Percentiles rank a stretch among this genome's conserved stretches.
Evolutionary conservation across 1,140 invertebrate species (phyloP).

Genomic region (Bombus affinis): DNA sequence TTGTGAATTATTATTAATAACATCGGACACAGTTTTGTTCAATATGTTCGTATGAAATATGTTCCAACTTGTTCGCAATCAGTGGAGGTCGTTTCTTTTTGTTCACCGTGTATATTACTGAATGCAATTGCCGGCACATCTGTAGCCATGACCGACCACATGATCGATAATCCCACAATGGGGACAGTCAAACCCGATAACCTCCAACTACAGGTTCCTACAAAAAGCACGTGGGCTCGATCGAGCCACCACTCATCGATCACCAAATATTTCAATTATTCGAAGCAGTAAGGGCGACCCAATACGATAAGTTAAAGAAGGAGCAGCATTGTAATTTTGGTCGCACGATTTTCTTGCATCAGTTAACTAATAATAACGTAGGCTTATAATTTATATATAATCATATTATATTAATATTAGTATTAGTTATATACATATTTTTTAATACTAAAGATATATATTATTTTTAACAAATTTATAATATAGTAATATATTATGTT

Average conservation of each 20-base stretch:
- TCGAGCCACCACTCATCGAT: not conserved
- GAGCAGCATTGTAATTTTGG: too few relatives aligned
- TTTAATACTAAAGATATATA: too few relatives aligned
- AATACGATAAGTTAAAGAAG: too few relatives aligned
- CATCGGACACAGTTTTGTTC: too few relatives aligned
- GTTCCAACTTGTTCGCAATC: not conserved
- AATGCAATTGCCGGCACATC: not conserved
- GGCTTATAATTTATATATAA: too few relatives aligned
- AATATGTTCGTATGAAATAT: too few relatives aligned
- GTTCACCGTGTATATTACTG: not conserved
- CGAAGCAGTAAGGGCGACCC: not conserved
- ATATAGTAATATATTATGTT: too few relatives aligned
- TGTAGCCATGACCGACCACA: conserved; percentile 4
- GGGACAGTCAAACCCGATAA: not conserved
- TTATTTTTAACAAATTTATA: too few relatives aligned
- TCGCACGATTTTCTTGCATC: not conserved
- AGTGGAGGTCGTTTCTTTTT: not conserved
- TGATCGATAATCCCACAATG: conserved; percentile 33
- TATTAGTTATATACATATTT: too few relatives aligned
- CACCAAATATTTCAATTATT: not conserved
- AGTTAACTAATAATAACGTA: not conserved
- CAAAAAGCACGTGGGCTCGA: conserved; percentile 6
- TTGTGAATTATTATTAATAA: too few relatives aligned
- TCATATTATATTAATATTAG: too few relatives aligned
- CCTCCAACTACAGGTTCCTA: not conserved